Percentiles rank a stretch among this genome's conserved stretches.
Evolutionary conservation across 2,797 vertebrate genomes (phyloP).

Genomic region (Xenopus petersii): DNA sequence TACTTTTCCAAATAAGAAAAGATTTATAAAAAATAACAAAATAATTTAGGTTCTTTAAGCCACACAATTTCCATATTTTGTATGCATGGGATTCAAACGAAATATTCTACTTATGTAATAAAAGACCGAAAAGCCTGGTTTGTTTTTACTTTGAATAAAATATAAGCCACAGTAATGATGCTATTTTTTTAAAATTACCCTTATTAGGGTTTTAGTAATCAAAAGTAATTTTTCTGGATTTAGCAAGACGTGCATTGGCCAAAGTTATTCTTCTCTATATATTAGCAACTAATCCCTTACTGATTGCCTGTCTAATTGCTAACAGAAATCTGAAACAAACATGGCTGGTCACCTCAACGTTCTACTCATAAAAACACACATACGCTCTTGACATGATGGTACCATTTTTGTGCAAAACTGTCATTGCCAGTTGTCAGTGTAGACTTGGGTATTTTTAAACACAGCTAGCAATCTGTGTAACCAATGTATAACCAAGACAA

Average conservation of each 20-base stretch:
- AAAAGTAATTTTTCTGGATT: conserved; percentile 37
- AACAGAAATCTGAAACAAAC: conserved; percentile 30
- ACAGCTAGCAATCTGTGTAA: too few species aligned
- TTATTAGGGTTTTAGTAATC: conserved; percentile 46
- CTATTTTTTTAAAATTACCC: conserved; percentile 36
- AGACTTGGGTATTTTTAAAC: too few species aligned
- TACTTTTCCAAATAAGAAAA: too few species aligned
- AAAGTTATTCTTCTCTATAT: conserved; percentile 45
- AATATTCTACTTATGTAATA: neutral
- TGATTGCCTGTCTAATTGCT: conserved; percentile 41
- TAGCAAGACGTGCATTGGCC: conserved; percentile 20
- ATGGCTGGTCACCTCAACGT: too few species aligned
- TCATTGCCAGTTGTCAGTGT: too few species aligned
- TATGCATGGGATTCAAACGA: neutral
- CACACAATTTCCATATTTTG: neutral
- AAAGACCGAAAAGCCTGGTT: neutral
- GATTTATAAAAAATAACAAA: too few species aligned
- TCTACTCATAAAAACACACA: too few species aligned
- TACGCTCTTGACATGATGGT: too few species aligned
- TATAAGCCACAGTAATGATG: conserved; percentile 24
- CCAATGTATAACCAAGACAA: too few species aligned
- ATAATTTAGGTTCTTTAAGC: too few species aligned
- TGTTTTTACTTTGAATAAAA: conserved; percentile 26
- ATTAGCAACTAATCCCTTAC: conserved; percentile 41
- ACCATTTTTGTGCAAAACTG: too few species aligned